Conservation (phyloP, 37 sponge, comb jelly and placozoan genomes). For the Oopsacas minuta region DNA sequence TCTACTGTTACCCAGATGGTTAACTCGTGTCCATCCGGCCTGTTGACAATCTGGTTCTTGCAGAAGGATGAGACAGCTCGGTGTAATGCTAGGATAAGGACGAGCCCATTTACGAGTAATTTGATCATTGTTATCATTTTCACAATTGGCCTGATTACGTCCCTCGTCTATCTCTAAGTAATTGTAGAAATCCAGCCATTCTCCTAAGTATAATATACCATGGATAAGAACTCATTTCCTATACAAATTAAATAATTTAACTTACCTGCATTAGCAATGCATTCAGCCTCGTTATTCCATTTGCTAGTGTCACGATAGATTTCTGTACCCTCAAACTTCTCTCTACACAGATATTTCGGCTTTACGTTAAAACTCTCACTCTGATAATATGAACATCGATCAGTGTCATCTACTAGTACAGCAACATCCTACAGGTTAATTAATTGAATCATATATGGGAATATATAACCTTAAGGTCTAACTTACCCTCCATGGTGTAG, state of each 20-base stretch:
- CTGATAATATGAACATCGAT: slow-evolving; percentile 46
- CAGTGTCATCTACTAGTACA: slow-evolving; percentile 51
- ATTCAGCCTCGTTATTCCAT: slow-evolving; percentile 59
- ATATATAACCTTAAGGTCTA: no score
- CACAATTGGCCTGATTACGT: slow-evolving; percentile 25
- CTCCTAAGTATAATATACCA: slow-evolving; percentile 20
- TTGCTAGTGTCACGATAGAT: slow-evolving; percentile 21
- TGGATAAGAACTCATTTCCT: no score
- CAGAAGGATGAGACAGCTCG: slow-evolving; percentile 46
- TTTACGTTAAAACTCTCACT: slow-evolving; percentile 70
- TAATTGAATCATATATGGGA: no score
- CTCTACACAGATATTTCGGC: slow-evolving; percentile 50
- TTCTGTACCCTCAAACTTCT: slow-evolving; percentile 17
- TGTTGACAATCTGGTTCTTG: slow-evolving; percentile 48
- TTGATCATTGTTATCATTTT: not conserved
- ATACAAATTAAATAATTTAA: not conserved
- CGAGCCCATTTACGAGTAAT: slow-evolving; percentile 35
- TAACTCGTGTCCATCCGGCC: slow-evolving; percentile 77
- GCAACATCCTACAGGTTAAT: slow-evolving; percentile 69
- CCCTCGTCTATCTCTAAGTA: slow-evolving; percentile 48
- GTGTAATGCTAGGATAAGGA: not conserved
- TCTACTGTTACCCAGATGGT: slow-evolving; percentile 96
- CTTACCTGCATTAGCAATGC: slow-evolving; percentile 38
- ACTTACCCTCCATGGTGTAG: slow-evolving; percentile 74
- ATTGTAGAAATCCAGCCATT: slow-evolving; percentile 43